Conservation (phyloP, 1,140 invertebrate genomes). For the Hermatobates lingyangjiaoensis region DNA sequence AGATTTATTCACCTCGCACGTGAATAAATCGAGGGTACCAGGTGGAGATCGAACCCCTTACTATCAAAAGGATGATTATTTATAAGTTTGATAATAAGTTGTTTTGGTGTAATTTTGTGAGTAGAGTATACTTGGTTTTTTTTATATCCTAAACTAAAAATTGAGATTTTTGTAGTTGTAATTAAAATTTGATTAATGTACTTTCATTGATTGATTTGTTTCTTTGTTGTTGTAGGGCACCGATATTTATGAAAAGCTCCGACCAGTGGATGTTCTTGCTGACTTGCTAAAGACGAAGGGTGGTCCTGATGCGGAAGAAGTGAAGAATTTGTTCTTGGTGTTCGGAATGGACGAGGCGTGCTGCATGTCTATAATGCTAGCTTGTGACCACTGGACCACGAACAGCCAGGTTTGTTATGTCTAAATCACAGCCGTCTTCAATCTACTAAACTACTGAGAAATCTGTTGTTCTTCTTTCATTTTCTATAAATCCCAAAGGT, state of each 20-base stretch:
- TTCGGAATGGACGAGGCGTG: slow-evolving; percentile 73
- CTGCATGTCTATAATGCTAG: slow-evolving; percentile 68
- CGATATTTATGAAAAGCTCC: slow-evolving; percentile 60
- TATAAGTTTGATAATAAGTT: not conserved
- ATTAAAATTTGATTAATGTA: not conserved
- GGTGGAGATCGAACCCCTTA: too few relatives aligned
- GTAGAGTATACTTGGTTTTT: not conserved
- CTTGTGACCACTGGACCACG: slow-evolving; percentile 46
- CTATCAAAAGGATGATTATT: too few relatives aligned
- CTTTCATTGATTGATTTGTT: not conserved
- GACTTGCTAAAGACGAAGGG: slow-evolving; percentile 60
- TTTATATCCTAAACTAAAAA: not conserved
- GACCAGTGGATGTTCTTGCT: slow-evolving; percentile 67
- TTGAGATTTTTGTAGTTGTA: not conserved
- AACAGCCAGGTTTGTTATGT: slow-evolving; percentile 1
- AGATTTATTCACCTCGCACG: too few relatives aligned
- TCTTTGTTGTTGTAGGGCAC: slow-evolving; percentile 36
- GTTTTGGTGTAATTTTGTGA: not conserved
- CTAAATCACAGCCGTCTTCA: too few relatives aligned
- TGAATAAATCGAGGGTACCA: too few relatives aligned
- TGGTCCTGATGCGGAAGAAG: slow-evolving; percentile 63
- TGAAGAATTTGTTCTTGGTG: slow-evolving; percentile 68
- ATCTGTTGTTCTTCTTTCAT: too few relatives aligned
- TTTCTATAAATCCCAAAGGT: too few relatives aligned
- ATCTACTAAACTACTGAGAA: too few relatives aligned